Base-by-base conservation (phyloP, 2,797 vertebrate genomes). In the Rachycentron canadum region DNA sequence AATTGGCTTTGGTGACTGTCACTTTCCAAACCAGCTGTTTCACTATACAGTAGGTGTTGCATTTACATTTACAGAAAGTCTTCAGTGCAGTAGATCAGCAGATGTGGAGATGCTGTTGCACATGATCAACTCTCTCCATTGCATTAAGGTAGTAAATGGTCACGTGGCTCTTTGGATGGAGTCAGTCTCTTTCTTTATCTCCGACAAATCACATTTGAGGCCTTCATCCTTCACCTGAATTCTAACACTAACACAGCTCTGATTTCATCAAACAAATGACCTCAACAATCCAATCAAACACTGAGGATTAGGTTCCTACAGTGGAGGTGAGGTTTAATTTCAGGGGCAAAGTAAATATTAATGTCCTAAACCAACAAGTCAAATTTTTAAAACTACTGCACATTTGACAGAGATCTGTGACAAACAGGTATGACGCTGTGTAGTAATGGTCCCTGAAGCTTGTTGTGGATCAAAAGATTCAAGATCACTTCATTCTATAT, bases 401-500 rank as follows among this genome's bases (percentile, higher is more conserved):
- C 25, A 58, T 79, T 69, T 69, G 49, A n/a, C 47, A 47, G 53
- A 16, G 36, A 58, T 55, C 25, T 25, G 40, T 5, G 14, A 41
- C 40, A 69, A 45, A 36, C 26, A 61, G 49, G 66, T 69, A 32
- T 66, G 12, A 52, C 2, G 12, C 45, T 40, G 55, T 14, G 65
- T 47, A 38, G 69, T 67, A 72, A 84, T 87, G 69, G 41, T 73
- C 65, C 47, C 62, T 16, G 58, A 61, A 52, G 76, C 61, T 67
- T 71, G 58, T 32, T 66, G 13, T 28, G 13, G 14, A 72, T 79
- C n/a, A 57, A 61, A 77, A 70, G 61, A 61, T 59, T 59, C 40
- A 6, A 38, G 28, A 83, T 83, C 65, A 25, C 50, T 68, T 79
- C 72, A 56, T 76, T 77, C 73, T 68, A 3, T 40, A 26, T 82